Base-by-base conservation (phyloP, 1,140 invertebrate species). In the Tetramorium alpestre region DNA sequence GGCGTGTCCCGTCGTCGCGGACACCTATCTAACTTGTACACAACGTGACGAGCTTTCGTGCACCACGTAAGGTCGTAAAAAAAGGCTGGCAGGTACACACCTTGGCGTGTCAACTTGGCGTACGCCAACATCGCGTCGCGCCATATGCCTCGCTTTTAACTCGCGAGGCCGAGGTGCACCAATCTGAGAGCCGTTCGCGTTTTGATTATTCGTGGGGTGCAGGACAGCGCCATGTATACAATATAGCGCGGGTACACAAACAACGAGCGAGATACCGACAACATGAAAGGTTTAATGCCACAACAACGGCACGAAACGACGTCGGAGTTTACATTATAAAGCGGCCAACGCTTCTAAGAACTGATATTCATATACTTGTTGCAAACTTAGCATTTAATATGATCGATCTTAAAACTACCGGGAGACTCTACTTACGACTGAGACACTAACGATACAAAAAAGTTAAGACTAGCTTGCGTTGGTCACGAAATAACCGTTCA, bases 81-180 rank as follows among this genome's bases (percentile, higher is more conserved):
- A 73, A 51, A 47, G 28, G 33, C 25, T 62, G 51, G 47, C 80
- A 84, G 80, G 76, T 84, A 84, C 80, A 84, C 80, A 84, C 44
- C 77, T 69, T 70, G 65, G 62, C 67, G 41, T 85, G 56, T 73
- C 77, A 72, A 82, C 77, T 47, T 28, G 56, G 47, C 65, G 3
- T 67, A 49, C 64, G 60, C 56, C 60, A 41, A 77, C 69, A 77
- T 69, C 51, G 33, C 33, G n/a, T 78, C 62, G 81, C 64, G 90
- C 92, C 92, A 93, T 93, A 93, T 93, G 92, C 87, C 77, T 88
- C 80, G 69, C 72, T 86, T 86, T 88, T 28, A 70, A 41, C 33
- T 65, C 77, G 65, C 77, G 85, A 58, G 18, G 81, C 72, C 72
- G 77, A 88, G 69, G 81, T 60, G 88, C 87, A 77, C 80, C 73